Percentiles rank a stretch among this genome's conserved stretches.
Conservation (phyloP, 30 jellyfish, hydroid and myxozoan species). For the Hydractinia echinata region DNA sequence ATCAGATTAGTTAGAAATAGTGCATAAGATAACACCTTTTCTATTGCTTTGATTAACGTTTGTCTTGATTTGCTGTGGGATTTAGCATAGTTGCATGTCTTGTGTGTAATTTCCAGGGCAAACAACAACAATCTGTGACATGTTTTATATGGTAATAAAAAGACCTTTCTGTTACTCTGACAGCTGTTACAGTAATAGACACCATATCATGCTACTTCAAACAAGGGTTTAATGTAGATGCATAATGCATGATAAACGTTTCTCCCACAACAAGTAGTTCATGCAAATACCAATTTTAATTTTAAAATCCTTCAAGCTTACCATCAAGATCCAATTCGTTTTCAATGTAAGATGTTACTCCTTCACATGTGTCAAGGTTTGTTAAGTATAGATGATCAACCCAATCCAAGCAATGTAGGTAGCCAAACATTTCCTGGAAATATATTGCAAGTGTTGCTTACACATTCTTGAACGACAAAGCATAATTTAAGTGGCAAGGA, state of each 20-base stretch:
- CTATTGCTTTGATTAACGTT: no score
- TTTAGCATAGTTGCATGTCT: no score
- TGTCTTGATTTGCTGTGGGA: no score
- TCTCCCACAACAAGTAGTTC: neutral
- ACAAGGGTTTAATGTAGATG: neutral
- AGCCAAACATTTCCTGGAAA: slow-evolving; percentile 11
- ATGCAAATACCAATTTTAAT: neutral
- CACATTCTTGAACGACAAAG: neutral
- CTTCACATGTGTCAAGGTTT: slow-evolving; percentile 32
- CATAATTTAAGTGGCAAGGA: no score
- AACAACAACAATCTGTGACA: no score
- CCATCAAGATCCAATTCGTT: slow-evolving; percentile 36
- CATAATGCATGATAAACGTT: neutral
- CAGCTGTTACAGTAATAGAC: no score
- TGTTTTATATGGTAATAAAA: no score
- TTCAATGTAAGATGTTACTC: slow-evolving; percentile 21
- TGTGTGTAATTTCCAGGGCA: no score
- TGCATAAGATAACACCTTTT: no score
- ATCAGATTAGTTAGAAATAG: no score
- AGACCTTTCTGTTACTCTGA: no score
- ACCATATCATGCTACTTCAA: no score
- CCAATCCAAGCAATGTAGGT: slow-evolving; percentile 19
- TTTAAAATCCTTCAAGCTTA: neutral
- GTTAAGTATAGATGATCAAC: slow-evolving; percentile 30
- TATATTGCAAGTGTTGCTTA: neutral